phyloP scores from a whole-genome alignment of 2,797 vertebrate species.

The Morelia viridis region DNA sequence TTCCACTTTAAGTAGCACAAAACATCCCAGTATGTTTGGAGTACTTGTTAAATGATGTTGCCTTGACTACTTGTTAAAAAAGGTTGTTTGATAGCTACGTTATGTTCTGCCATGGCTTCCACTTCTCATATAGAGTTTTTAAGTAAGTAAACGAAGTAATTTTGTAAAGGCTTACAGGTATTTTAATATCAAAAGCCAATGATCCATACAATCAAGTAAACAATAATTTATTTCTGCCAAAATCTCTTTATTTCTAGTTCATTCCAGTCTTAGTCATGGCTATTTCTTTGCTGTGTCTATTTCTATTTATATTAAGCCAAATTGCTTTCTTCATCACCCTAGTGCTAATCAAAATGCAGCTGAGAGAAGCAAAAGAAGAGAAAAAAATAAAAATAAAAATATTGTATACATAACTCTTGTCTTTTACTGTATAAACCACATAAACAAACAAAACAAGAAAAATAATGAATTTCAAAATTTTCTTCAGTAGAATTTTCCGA shows the following conservation, averaged over 20 bases:
- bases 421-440: conserved; percentile 5
- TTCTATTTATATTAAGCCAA: conserved; percentile 53
- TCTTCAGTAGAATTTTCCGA: neutral
- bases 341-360: neutral
- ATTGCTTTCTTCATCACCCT: conserved; percentile 35
- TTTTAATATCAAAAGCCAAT: conserved; percentile 60
- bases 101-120: conserved; percentile 15
- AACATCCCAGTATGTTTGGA: neutral
- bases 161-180: conserved; percentile 9
- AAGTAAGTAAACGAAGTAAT: neutral
- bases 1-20: neutral
- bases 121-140: conserved; percentile 14
- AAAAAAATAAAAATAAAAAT: neutral
- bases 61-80: neutral
- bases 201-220: conserved; percentile 56
- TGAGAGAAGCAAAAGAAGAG: neutral
- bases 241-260: conserved; percentile 56
- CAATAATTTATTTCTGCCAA: conserved; percentile 58
- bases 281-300: conserved; percentile 52
- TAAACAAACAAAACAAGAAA: conserved; percentile 12
- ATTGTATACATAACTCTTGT: neutral
- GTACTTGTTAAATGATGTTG: neutral
- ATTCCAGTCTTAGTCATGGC: conserved; percentile 47
- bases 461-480: neutral
- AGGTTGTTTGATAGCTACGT: neutral